A percentile compares a stretch with the other conserved stretches of the same genome.
phyloP scores from a whole-genome alignment of 2,113 vertebrate genomes.

The Nothobranchius furzeri region DNA sequence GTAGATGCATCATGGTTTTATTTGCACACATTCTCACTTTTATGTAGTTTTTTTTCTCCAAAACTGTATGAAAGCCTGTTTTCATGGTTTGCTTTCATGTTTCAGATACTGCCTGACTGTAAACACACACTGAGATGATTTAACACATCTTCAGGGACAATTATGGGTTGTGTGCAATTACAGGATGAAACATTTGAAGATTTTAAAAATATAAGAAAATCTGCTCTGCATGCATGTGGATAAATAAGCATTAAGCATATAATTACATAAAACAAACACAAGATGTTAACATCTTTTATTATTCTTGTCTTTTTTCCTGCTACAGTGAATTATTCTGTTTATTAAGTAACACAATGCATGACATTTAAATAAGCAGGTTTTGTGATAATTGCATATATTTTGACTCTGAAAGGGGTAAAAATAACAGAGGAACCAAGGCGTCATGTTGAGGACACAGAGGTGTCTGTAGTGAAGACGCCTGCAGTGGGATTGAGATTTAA shows the following conservation, averaged over 20 bases:
- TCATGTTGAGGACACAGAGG: neutral
- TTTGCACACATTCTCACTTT: too few species aligned
- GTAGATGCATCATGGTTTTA: too few species aligned
- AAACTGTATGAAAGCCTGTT: neutral
- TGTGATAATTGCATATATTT: slow-evolving; percentile 3
- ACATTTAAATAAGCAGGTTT: neutral
- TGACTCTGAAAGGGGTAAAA: neutral
- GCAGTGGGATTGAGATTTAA: slow-evolving; percentile 21
- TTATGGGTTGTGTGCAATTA: neutral
- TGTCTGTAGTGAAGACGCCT: neutral
- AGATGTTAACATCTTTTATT: neutral
- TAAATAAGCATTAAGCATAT: too few species aligned
- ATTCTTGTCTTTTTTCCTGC: neutral
- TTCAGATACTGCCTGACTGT: neutral
- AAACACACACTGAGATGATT: neutral
- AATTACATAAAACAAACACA: neutral
- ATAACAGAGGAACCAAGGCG: neutral
- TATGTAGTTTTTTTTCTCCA: too few species aligned
- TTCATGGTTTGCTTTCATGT: neutral
- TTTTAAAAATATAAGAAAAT: slow-evolving; percentile 1
- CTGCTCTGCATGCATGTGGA: neutral
- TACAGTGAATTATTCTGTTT: too few species aligned
- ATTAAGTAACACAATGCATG: neutral
- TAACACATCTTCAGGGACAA: neutral
- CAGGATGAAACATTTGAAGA: neutral